phyloP scores from a whole-genome alignment of 2,797 vertebrate species.

The Malurus splendens region DNA sequence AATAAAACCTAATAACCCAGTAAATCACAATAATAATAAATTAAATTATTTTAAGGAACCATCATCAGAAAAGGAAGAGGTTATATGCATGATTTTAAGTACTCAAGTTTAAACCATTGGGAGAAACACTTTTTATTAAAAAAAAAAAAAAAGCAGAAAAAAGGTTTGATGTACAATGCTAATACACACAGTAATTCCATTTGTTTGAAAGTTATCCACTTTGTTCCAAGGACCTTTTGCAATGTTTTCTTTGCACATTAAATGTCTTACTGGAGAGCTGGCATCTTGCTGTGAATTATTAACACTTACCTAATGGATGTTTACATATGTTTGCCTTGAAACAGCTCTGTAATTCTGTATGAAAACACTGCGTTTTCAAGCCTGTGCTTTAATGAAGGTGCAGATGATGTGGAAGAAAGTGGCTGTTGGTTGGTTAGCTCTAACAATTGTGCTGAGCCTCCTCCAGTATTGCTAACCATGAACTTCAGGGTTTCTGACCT shows the following conservation, averaged over 20 bases:
- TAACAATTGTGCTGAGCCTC: not conserved
- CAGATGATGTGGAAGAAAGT: not conserved
- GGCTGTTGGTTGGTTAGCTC: not conserved
- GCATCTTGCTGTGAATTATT: constrained; percentile 44
- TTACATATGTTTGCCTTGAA: constrained; percentile 29
- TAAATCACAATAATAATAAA: not conserved
- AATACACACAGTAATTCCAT: not conserved
- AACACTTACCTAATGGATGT: constrained; percentile 16
- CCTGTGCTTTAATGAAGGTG: not conserved
- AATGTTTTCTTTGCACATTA: not conserved
- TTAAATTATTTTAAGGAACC: not conserved
- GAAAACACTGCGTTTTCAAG: not conserved
- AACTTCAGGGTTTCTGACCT: not conserved
- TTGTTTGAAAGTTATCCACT: not conserved
- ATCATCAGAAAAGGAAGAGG: not conserved
- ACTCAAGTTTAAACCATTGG: not conserved
- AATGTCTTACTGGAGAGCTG: not conserved
- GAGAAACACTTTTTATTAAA: not conserved
- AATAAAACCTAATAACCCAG: not conserved
- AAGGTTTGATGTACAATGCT: not conserved
- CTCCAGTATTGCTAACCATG: not conserved
- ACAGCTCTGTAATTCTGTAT: not conserved
- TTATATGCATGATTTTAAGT: not conserved
- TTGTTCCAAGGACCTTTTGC: not conserved
- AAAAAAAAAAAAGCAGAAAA: not conserved